Percentiles rank a stretch among this genome's conserved stretches.
phyloP scores from a whole-genome alignment of 2,888 invertebrate species.

The Phyllotreta striolata region DNA sequence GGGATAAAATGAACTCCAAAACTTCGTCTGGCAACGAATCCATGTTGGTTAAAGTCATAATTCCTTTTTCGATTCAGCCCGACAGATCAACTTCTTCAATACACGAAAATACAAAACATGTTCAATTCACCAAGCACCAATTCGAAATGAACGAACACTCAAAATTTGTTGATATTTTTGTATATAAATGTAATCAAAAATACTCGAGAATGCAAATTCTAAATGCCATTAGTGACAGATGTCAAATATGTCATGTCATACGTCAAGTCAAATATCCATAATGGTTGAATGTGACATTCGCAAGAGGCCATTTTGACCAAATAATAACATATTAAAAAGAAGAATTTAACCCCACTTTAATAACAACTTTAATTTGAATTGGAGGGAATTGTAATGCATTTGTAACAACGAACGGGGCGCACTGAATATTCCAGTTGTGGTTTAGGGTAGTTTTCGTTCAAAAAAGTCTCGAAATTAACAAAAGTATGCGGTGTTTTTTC shows the following conservation, averaged over 20 bases:
- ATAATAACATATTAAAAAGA: background rate
- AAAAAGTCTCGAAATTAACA: background rate
- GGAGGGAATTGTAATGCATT: background rate
- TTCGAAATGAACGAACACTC: constrained; percentile 13
- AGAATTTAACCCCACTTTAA: background rate
- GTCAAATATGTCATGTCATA: no score
- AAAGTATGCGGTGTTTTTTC: constrained; percentile 3
- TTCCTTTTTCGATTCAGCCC: background rate
- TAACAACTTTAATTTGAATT: background rate
- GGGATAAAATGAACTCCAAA: constrained; percentile 87
- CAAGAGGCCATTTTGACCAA: no score
- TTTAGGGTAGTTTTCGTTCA: background rate
- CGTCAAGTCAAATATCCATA: no score
- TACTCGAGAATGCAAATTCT: constrained; percentile 11
- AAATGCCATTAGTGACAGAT: constrained; percentile 26
- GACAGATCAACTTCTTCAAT: background rate
- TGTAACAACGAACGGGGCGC: background rate
- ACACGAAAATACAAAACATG: background rate
- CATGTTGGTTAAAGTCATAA: constrained; percentile 52
- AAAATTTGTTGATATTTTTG: constrained; percentile 24
- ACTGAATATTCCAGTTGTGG: background rate
- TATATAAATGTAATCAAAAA: constrained; percentile 21
- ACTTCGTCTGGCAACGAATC: constrained; percentile 92
- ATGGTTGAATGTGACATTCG: no score
- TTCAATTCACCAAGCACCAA: background rate